Evolutionary conservation across 2,113 vertebrate species (phyloP).

Genomic region (Penelope pileata): DNA sequence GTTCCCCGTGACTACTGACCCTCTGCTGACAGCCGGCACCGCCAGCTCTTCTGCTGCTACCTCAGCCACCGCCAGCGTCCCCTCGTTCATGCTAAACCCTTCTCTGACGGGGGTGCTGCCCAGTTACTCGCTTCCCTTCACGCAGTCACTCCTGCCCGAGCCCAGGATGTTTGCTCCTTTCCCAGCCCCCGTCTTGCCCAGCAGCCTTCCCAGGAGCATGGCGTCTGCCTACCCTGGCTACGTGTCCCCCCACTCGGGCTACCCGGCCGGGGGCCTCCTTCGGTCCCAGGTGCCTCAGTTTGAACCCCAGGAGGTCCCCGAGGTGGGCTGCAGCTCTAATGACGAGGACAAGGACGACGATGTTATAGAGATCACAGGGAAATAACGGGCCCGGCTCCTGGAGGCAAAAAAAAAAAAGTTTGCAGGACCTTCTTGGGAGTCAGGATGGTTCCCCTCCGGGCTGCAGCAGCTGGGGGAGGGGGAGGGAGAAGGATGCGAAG

Average conservation of each 20-base stretch:
- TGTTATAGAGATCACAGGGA: constrained; percentile 96
- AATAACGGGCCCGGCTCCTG: constrained; percentile 77
- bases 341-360: constrained; percentile 97
- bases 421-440: constrained; percentile 67
- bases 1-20: constrained; percentile 91
- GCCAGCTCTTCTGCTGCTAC: constrained; percentile 86
- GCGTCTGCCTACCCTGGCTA: constrained; percentile 85
- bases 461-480: constrained; percentile 9
- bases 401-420: constrained; percentile 61
- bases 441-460: constrained; percentile 67
- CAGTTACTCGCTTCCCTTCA: constrained; percentile 89
- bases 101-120: constrained; percentile 89
- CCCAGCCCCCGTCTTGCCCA: constrained; percentile 80
- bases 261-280: constrained; percentile 87
- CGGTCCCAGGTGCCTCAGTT: constrained; percentile 88
- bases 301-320: constrained; percentile 83
- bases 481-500: constrained; percentile 59
- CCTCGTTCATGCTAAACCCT: constrained; percentile 92
- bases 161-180: constrained; percentile 87
- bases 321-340: constrained; percentile 92
- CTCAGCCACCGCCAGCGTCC: constrained; percentile 86
- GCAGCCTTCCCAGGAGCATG: constrained; percentile 84
- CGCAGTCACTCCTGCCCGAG: constrained; percentile 90
- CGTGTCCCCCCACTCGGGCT: constrained; percentile 84
- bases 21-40: constrained; percentile 83